Percentiles rank a stretch among this genome's conserved stretches.
Conservation (phyloP, 1,140 invertebrate genomes). For the Sitobion miscanthi region DNA sequence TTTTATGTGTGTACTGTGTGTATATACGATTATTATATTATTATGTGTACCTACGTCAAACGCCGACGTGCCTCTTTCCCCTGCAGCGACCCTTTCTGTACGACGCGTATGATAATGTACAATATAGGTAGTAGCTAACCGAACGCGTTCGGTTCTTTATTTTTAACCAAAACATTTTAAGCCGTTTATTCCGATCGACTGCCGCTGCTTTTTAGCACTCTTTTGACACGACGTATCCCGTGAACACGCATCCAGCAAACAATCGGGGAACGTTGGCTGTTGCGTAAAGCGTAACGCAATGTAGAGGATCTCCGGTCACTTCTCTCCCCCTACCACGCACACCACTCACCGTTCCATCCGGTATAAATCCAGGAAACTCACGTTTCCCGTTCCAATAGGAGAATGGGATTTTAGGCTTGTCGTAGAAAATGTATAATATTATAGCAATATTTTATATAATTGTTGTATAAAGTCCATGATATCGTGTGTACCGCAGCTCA, state of each 20-base stretch:
- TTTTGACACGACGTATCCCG: not conserved
- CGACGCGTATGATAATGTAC: not conserved
- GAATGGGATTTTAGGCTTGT: not conserved
- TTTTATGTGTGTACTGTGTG: not conserved
- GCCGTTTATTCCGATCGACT: conserved; percentile 17
- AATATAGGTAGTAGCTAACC: not conserved
- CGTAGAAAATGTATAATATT: not conserved
- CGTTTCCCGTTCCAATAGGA: conserved; percentile 25
- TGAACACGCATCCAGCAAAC: not conserved
- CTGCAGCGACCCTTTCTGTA: not conserved
- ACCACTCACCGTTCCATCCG: not conserved
- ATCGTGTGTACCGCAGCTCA: not conserved
- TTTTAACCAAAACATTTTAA: not conserved
- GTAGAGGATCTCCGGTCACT: not conserved
- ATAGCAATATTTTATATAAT: not conserved
- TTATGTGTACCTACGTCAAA: not conserved
- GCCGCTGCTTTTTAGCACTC: not conserved
- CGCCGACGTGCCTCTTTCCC: not conserved
- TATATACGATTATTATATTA: not conserved
- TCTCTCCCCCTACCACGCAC: not conserved
- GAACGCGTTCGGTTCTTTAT: not conserved
- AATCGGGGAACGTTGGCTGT: not conserved
- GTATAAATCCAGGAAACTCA: conserved; percentile 24
- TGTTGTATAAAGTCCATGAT: not conserved
- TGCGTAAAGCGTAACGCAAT: not conserved